Base-by-base conservation (phyloP, 2,113 vertebrate genomes). In the Arizona elegans region DNA sequence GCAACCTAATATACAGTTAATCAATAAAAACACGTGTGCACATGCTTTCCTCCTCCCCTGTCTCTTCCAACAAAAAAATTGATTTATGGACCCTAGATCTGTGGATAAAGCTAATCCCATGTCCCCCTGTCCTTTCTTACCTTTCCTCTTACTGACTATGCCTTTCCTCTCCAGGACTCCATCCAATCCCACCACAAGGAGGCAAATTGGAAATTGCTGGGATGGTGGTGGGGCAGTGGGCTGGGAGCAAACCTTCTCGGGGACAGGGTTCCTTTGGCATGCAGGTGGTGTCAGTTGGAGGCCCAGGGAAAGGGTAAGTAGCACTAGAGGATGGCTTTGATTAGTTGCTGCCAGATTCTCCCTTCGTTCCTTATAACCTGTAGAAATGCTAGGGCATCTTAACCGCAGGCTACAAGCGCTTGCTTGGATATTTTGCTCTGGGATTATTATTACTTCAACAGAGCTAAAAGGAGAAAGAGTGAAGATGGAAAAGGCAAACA, bases 191-290 rank as follows among this genome's bases (percentile, higher is more conserved):
- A 24, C 98, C 98, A 86, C 99, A 99, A 96, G 98, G 99, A 96
- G 98, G 98, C 94, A 99, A 99, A 96, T 96, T 99, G 96, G 98
- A 99, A 96, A 99, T 99, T 33, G 98, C 98, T 8, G 98, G 98
- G 54, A 99, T 99, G 98, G 98, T 99, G 47, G 98, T 99, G 29
- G 99, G 99, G 89, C 98, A 99, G 95, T 99, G 98, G 99, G 98
- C 99, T 33, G 99, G 98, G 90, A 99, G 98, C 97, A 98, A 98
- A 95, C 98, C 98, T 12, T 94, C 98, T 29, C 98, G 98, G 54
- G 98, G 98, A 11, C 97, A 98, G 96, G 98, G 98, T 59, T 98
- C 98, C 26, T 98, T 99, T 96, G 98, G 98, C 96, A 98, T 99
- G 98, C 98, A 98, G 95, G 98, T 99, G 95, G 98, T 99, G 94